These are phyloP conservation scores for Eospalax fontanierii DNA, from an alignment of 2,797 vertebrate genomes.

Conservation along the genomic window DNA sequence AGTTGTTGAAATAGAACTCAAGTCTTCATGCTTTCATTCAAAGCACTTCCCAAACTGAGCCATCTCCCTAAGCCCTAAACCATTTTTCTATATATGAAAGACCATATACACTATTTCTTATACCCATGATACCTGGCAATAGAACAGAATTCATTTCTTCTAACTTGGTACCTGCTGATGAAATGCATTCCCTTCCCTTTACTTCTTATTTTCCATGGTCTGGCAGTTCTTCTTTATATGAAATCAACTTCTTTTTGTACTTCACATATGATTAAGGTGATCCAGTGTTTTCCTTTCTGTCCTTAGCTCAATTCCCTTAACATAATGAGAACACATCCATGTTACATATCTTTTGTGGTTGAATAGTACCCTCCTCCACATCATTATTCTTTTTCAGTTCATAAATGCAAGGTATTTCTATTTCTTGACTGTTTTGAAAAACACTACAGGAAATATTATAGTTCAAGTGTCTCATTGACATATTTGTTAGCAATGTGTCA, in stretches of 20 bases:
- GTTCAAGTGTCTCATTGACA: too few relatives aligned
- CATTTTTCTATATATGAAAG: background rate
- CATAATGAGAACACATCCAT: background rate
- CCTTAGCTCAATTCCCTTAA: background rate
- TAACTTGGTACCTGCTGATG: background rate
- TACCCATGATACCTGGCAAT: background rate
- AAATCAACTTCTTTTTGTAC: background rate
- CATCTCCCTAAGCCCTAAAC: too few relatives aligned
- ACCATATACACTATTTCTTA: background rate
- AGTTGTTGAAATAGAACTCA: background rate
- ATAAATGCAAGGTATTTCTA: too few relatives aligned
- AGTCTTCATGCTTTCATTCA: background rate
- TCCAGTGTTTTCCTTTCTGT: background rate
- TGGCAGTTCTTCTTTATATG: too few relatives aligned
- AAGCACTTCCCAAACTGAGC: background rate
- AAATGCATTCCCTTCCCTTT: background rate
- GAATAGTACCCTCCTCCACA: too few relatives aligned
- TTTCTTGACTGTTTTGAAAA: background rate
- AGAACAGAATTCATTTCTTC: background rate
- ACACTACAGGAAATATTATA: too few relatives aligned
- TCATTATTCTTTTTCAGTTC: too few relatives aligned
- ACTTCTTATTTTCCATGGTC: too few relatives aligned
- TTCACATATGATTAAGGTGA: too few relatives aligned
- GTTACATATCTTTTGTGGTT: background rate
- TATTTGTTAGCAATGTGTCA: too few relatives aligned